Conservation (phyloP, 2,797 vertebrate genomes). For the Lacerta viridis region DNA sequence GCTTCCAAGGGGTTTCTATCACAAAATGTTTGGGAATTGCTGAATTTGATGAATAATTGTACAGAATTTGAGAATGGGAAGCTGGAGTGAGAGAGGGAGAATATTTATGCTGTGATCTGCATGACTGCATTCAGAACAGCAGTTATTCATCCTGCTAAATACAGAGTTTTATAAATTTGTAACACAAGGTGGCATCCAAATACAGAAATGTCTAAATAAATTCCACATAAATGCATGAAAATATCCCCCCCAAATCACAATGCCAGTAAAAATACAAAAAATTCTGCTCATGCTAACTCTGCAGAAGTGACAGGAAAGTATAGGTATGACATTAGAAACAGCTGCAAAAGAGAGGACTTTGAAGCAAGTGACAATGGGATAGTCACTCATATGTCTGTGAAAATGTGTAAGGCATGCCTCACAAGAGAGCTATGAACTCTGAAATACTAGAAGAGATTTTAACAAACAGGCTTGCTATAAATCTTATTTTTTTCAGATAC, state of each 20-base stretch:
- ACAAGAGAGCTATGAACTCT: constrained; percentile 3
- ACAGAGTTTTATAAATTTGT: not conserved
- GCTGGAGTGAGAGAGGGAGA: constrained; percentile 65
- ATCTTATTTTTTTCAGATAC: constrained; percentile 9
- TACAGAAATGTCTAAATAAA: not conserved
- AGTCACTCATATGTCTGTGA: constrained; percentile 22
- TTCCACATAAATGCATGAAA: not conserved
- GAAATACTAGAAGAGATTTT: constrained; percentile 14
- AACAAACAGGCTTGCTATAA: not conserved
- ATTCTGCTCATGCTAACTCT: not conserved
- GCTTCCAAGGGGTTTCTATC: constrained; percentile 62
- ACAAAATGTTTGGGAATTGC: constrained; percentile 48
- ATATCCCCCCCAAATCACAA: not conserved
- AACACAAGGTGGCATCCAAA: not conserved
- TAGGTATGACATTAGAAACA: constrained; percentile 13
- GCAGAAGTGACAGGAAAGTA: not conserved
- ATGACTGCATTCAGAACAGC: not conserved
- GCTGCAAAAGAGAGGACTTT: constrained; percentile 16
- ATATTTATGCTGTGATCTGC: constrained; percentile 66
- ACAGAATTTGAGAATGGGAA: constrained; percentile 68
- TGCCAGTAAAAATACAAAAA: not conserved
- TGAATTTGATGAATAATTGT: constrained; percentile 60
- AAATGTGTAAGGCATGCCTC: not conserved
- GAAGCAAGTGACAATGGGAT: constrained; percentile 26
- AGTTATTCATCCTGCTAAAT: not conserved